Evolutionary conservation across 2,113 vertebrate species (phyloP).

Genomic region (Aphelocoma coerulescens): DNA sequence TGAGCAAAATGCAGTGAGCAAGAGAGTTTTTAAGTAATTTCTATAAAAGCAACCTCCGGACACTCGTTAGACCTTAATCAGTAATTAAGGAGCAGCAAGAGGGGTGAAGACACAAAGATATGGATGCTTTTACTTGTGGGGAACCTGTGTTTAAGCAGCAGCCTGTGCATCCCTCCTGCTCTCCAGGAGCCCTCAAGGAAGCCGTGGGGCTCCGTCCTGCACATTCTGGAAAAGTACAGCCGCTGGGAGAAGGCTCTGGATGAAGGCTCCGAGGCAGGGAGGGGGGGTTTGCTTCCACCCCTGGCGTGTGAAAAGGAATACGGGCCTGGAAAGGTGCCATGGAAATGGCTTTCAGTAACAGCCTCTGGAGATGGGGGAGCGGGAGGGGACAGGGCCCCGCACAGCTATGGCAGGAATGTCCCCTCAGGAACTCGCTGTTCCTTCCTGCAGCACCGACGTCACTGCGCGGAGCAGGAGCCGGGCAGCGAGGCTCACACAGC

Average conservation of each 20-base stretch:
- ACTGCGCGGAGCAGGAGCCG: neutral
- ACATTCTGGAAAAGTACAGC: slow-evolving; percentile 48
- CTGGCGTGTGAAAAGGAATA: slow-evolving; percentile 31
- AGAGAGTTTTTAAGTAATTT: neutral
- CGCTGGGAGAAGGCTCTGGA: slow-evolving; percentile 1
- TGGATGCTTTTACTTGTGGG: rapidly evolving
- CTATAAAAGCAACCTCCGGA: neutral
- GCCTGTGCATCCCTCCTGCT: neutral
- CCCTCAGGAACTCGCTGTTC: slow-evolving; percentile 68
- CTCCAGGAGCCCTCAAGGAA: neutral
- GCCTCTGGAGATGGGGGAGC: neutral
- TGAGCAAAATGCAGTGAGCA: rapidly evolving
- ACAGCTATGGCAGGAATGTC: slow-evolving; percentile 65
- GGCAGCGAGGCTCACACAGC: neutral
- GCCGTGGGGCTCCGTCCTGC: neutral
- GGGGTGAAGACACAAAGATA: neutral
- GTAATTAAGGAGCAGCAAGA: neutral
- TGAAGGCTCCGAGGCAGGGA: neutral
- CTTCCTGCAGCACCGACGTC: slow-evolving; percentile 55
- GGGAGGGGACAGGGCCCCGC: neutral
- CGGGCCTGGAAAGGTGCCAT: slow-evolving; percentile 17
- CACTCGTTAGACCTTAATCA: neutral
- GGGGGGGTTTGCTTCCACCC: neutral
- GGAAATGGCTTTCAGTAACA: slow-evolving; percentile 24
- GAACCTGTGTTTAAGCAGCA: neutral